Evolutionary conservation across 2,113 vertebrate species (phyloP).

Genomic region (Clarias macrocephalus): DNA sequence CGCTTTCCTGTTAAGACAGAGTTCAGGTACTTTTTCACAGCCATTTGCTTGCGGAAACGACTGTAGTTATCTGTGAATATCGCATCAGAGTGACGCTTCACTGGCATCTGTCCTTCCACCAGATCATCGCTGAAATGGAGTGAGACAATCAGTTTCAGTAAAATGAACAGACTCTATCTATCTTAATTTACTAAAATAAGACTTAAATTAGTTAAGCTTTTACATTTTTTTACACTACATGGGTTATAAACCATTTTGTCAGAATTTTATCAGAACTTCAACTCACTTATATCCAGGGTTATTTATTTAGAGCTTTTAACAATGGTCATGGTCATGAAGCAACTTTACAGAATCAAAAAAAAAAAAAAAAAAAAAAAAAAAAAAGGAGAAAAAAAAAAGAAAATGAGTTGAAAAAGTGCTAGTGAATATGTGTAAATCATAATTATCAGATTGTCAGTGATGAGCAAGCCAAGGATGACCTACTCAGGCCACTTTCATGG

Average conservation of each 20-base stretch:
- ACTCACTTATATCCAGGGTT: too few relatives aligned
- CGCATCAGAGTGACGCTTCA: slow-evolving; percentile 93
- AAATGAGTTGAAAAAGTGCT: too few relatives aligned
- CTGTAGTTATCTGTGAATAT: slow-evolving; percentile 98
- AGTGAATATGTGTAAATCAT: too few relatives aligned
- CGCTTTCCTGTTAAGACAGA: slow-evolving; percentile 89
- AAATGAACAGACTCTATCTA: background rate
- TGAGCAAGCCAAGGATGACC: too few relatives aligned
- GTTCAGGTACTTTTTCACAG: slow-evolving; percentile 94
- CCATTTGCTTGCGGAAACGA: slow-evolving; percentile 94
- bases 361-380: too few relatives aligned
- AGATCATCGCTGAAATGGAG: slow-evolving; percentile 69
- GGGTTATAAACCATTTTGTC: background rate
- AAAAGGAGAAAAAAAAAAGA: too few relatives aligned
- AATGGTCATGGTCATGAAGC: too few relatives aligned
- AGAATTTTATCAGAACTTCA: background rate
- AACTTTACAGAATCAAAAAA: too few relatives aligned
- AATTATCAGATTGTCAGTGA: too few relatives aligned
- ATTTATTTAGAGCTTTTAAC: too few relatives aligned
- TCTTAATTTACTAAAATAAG: background rate
- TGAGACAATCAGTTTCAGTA: background rate
- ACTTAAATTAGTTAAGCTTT: background rate
- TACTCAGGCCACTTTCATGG: background rate
- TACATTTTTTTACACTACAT: background rate
- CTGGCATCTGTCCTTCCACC: slow-evolving; percentile 77